Evolutionary conservation across 2,888 invertebrate genomes (phyloP), one percentile per base, ranked within the genome.

Genomic region (Caenorhabditis sulstoni): DNA sequence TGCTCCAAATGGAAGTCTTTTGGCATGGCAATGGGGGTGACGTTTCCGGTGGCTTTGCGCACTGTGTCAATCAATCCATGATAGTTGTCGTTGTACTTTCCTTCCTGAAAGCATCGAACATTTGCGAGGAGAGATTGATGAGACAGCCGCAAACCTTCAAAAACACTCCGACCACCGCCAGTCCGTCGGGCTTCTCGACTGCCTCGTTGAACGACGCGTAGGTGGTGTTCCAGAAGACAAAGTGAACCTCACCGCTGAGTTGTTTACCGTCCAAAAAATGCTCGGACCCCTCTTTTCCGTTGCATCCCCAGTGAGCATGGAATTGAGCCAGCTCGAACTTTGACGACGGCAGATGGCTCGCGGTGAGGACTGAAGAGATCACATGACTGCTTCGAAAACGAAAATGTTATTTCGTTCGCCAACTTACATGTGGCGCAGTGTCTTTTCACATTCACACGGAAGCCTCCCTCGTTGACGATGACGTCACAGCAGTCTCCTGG

Each of bases 271-370:
- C 74, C 50, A 89, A 74, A 12, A 75, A 58, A 74, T 89, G 89
- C 77, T 89, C 89, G 8, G 86, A 85, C 14, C 89, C 89, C 55
- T 85, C 81, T 37, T 67, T 78, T 8, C 83, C 76, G 53, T 87
- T 76, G 35, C 79, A 62, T 44, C 86, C 85, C 89, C 89, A 89
- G 75, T 89, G 89, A 39, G 85, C 85, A 71, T 89, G 89, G 73
- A 89, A 87, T 75, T 89, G 89, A 59, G 83, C 86, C 57, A 89
- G 66, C 47, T 84, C 81, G 66, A 79, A 87, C 16, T 59, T 73
- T 4, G 75, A 78, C 1, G 61, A 37, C 65, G 81, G 68, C 11
- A 84, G 71, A 66, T 84, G 82, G 52, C 57, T 71, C 11, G 78
- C 81, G 11, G 79, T 67, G 12, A 85, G 66, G 50, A 50, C 85